phyloP scores from a whole-genome alignment of 2,888 invertebrate species.

The Ormyrus rosae region DNA sequence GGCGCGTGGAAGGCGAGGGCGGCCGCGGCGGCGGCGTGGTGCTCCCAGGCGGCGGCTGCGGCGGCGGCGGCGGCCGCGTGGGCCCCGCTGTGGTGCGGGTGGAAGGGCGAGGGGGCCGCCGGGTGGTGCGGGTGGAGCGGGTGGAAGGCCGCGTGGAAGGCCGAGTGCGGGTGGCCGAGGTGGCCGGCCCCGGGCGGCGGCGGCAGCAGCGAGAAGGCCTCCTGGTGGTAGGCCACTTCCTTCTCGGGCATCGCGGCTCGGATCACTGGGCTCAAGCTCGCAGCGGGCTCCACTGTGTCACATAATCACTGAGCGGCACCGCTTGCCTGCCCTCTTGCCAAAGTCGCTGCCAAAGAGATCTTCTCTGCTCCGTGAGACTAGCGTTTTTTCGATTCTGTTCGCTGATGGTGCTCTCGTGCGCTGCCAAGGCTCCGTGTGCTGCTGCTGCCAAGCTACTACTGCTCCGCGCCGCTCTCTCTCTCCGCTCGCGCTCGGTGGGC shows the following conservation, averaged over 20 bases:
- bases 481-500: constrained; percentile 61
- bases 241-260: constrained; percentile 78
- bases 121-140: constrained; percentile 75
- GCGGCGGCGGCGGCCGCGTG: constrained; percentile 67
- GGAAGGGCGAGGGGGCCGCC: constrained; percentile 69
- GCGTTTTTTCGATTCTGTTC: background rate
- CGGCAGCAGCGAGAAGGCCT: constrained; percentile 75
- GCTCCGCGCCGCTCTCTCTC: constrained; percentile 23
- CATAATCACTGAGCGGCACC: too few species aligned
- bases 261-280: constrained; percentile 44
- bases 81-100: constrained; percentile 77
- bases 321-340: too few species aligned
- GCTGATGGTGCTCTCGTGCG: background rate
- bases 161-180: constrained; percentile 72
- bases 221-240: constrained; percentile 79
- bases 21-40: constrained; percentile 81
- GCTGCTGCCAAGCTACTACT: background rate
- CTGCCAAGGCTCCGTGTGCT: constrained; percentile 36
- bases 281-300: constrained; percentile 50
- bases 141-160: constrained; percentile 73
- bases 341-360: too few species aligned
- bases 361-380: too few species aligned
- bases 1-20: constrained; percentile 79
- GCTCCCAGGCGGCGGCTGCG: constrained; percentile 79
- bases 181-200: constrained; percentile 71